Evolutionary conservation across 2,888 invertebrate species (phyloP).

Genomic region (Lymantria dispar): DNA sequence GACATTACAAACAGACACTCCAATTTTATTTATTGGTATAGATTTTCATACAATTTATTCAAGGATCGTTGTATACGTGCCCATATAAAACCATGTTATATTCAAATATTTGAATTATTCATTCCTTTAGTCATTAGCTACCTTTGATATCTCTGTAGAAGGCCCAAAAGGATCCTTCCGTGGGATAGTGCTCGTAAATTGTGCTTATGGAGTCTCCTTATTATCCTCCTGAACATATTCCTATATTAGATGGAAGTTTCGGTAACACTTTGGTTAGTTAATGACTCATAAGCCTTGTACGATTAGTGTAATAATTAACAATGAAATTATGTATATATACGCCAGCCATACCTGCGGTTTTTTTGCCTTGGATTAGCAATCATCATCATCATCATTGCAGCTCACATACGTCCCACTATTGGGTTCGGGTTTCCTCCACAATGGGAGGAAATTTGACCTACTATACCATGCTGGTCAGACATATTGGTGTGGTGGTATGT

Average conservation of each 20-base stretch:
- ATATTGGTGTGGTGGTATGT: too few relatives aligned
- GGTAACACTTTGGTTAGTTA: conserved; percentile 8
- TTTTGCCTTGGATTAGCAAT: too few relatives aligned
- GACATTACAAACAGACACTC: too few relatives aligned
- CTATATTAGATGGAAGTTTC: conserved; percentile 17
- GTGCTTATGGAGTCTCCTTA: conserved; percentile 19
- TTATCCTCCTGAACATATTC: conserved; percentile 14
- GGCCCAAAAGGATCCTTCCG: conserved; percentile 7
- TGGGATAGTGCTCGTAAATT: conserved; percentile 23
- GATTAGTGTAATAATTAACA: background rate
- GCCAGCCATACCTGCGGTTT: too few relatives aligned
- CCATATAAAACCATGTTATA: background rate
- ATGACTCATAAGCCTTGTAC: conserved; percentile 5
- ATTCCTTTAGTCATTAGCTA: conserved; percentile 8
- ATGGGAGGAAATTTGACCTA: too few relatives aligned
- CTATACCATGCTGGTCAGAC: too few relatives aligned
- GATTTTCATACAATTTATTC: too few relatives aligned
- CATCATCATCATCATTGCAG: too few relatives aligned
- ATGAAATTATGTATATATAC: background rate
- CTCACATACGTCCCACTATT: too few relatives aligned
- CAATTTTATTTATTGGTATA: too few relatives aligned
- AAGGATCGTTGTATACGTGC: too few relatives aligned
- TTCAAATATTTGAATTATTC: conserved; percentile 13
- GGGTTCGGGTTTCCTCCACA: too few relatives aligned
- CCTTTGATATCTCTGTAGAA: conserved; percentile 5